Evolutionary conservation across 1,140 invertebrate species (phyloP), one percentile per base, ranked within the genome.

Genomic region (Trichonephila clavipes): DNA sequence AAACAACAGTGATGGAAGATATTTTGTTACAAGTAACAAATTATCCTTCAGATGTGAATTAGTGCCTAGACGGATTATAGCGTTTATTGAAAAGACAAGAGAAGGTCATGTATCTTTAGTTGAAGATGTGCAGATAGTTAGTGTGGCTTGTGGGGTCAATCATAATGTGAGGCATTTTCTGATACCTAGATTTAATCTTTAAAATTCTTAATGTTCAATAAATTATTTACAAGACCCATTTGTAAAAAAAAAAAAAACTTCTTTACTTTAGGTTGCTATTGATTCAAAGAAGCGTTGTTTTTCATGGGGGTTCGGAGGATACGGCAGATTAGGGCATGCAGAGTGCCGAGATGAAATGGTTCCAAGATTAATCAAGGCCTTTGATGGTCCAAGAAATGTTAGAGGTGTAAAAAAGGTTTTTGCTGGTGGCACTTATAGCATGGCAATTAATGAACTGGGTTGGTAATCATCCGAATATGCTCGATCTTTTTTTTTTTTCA

Each of bases 261-360:
- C 7, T 90, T 92, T 18, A 94, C 64, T 85, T 4, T 94, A 98
- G 97, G 97, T 99, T 82, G 98, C 98, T 0, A 97, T 98, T 91
- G 98, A 99, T 95, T 97, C 97, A 0, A 97, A 97, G 95, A 98
- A 98, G 95, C 97, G 98, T 18, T 97, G 98, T 0, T 99, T 97
- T 95, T 98, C 98, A 64, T 99, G 98, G 98, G 98, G 98, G 51
- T 99, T 99, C 96, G 98, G 98, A 19, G 98, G 98, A 0, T 98
- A 99, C 95, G 98, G 98, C 1, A 97, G 98, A 24, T 96, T 99
- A 2, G 98, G 98, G 0, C 98, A 99, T 96, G 97, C 98, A 81
- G 98, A 99, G 95, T 98, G 97, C 93, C 98, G 98, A 95, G 98
- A 99, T 96, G 98, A 99, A 96, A 96, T 98, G 95, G 97, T 99